Evolutionary conservation across 2,797 vertebrate species (phyloP).

Genomic region (Momotus momota): DNA sequence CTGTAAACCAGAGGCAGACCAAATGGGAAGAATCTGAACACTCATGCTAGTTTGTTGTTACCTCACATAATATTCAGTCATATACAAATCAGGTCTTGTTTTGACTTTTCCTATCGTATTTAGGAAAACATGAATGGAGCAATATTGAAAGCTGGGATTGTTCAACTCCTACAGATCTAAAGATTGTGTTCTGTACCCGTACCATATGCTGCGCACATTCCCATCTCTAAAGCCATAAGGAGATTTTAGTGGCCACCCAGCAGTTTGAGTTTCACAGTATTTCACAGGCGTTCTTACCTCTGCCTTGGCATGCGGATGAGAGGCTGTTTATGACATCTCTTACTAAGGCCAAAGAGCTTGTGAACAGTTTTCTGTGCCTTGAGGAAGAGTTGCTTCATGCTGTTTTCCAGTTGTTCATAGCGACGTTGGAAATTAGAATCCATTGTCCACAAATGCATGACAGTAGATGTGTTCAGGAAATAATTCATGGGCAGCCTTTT

Average conservation of each 20-base stretch:
- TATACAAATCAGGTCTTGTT: neutral
- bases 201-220: neutral
- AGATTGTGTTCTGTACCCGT: no score
- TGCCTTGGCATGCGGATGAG: conserved; percentile 89
- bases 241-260: neutral
- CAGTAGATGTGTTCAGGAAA: conserved; percentile 91
- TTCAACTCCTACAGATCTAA: neutral
- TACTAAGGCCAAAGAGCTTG: conserved; percentile 96
- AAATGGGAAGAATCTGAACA: rapidly evolving
- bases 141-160: neutral
- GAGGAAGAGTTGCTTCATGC: conserved; percentile 88
- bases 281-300: conserved; percentile 80
- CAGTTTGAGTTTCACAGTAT: neutral
- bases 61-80: neutral
- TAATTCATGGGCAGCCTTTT: conserved; percentile 91
- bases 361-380: conserved; percentile 93
- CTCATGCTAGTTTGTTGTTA: neutral
- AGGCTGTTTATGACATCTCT: conserved; percentile 93
- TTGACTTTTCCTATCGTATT: neutral
- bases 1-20: neutral
- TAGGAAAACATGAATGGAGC: neutral
- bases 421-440: conserved; percentile 92
- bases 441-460: conserved; percentile 94
- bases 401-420: conserved; percentile 92
- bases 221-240: neutral